Percentiles rank a stretch among this genome's conserved stretches.
Conservation (phyloP, 2,797 vertebrate genomes). For the Potorous gilbertii region DNA sequence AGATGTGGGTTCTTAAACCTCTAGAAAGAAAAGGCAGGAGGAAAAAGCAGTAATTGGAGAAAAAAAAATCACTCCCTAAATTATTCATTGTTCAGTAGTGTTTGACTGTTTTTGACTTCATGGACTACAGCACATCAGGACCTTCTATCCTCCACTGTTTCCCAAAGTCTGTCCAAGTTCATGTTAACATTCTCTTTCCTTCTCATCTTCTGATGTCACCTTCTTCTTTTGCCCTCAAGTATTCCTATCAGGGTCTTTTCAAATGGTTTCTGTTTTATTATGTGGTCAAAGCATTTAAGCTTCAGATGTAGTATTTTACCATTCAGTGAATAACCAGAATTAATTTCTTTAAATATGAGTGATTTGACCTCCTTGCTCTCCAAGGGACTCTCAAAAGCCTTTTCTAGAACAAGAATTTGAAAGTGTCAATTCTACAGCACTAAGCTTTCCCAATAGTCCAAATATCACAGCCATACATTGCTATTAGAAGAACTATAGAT, state of each 20-base stretch:
- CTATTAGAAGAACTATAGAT: no score
- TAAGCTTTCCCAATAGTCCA: not conserved
- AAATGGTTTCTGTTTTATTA: not conserved
- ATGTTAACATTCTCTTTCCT: not conserved
- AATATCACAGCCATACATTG: not conserved
- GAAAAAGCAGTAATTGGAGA: not conserved
- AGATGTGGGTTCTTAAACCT: not conserved
- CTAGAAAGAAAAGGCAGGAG: not conserved
- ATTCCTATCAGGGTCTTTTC: not conserved
- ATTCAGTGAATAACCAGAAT: not conserved
- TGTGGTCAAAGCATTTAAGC: not conserved
- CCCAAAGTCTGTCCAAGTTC: not conserved
- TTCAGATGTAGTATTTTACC: not conserved
- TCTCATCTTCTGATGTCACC: not conserved
- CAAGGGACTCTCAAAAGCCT: not conserved
- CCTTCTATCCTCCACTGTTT: not conserved
- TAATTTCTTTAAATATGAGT: not conserved
- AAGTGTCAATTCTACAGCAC: not conserved
- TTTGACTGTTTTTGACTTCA: not conserved
- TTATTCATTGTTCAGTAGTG: not conserved
- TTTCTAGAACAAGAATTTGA: no score
- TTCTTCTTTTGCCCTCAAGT: not conserved
- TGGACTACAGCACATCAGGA: not conserved
- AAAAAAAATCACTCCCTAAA: not conserved
- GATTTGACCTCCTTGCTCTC: not conserved